Evolutionary conservation across 2,113 vertebrate species (phyloP).

Genomic region (Rhinolophus sinicus): DNA sequence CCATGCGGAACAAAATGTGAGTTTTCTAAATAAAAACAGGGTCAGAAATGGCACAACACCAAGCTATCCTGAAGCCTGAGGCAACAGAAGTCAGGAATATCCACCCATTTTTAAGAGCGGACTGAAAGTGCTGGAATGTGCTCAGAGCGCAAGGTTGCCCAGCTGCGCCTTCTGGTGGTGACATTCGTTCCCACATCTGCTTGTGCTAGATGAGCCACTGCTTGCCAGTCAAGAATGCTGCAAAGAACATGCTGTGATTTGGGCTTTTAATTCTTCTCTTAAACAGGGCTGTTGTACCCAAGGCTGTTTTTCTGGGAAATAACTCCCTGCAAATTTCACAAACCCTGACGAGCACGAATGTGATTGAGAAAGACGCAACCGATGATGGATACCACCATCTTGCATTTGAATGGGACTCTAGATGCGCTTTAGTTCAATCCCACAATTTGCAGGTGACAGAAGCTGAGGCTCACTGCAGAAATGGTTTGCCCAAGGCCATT

Average conservation of each 20-base stretch:
- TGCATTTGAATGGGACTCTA: not conserved
- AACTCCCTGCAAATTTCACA: not conserved
- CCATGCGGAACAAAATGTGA: not conserved
- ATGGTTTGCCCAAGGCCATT: not conserved
- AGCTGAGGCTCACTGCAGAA: not conserved
- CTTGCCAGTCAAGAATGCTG: not conserved
- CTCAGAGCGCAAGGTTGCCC: not conserved
- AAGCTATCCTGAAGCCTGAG: not conserved
- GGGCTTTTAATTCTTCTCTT: not conserved
- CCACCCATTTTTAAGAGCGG: not conserved
- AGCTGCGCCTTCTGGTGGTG: not conserved
- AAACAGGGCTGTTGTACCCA: not conserved
- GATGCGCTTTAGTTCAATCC: not conserved
- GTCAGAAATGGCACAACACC: not conserved
- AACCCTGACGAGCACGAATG: not conserved
- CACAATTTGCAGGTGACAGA: not conserved
- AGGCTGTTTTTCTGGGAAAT: not conserved
- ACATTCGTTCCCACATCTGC: not conserved
- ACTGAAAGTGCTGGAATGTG: no score
- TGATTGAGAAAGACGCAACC: not conserved
- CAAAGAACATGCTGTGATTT: not conserved
- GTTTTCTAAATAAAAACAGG: not conserved
- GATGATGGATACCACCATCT: no score
- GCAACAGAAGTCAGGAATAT: accelerated
- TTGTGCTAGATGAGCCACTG: accelerated